These are phyloP conservation scores for Cinclus mexicanus DNA, from an alignment of 2,113 vertebrate species.

Conservation along the genomic window DNA sequence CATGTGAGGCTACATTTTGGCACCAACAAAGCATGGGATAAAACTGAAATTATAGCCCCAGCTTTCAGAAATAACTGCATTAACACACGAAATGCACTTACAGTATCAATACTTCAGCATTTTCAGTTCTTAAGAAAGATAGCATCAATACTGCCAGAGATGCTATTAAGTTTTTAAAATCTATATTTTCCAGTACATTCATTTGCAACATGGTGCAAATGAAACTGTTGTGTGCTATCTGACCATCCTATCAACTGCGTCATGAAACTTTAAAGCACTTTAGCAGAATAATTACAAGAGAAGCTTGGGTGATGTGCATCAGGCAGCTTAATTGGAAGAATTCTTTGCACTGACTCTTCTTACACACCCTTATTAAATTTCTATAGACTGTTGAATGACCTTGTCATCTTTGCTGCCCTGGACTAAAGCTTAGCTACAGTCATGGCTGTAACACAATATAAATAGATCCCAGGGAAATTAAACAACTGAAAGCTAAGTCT, in stretches of 20 bases:
- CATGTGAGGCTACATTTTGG: background rate
- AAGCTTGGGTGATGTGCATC: background rate
- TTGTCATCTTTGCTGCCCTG: conserved; percentile 1
- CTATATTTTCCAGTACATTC: background rate
- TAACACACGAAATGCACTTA: background rate
- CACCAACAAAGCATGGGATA: background rate
- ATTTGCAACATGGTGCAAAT: background rate
- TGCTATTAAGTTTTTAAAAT: background rate
- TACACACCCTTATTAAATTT: background rate
- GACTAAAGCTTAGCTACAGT: background rate
- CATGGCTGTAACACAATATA: background rate
- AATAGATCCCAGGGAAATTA: conserved; percentile 2
- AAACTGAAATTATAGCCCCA: background rate
- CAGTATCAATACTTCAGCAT: background rate
- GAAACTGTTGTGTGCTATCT: background rate
- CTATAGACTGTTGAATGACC: background rate
- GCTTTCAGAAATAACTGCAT: background rate
- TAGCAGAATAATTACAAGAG: background rate
- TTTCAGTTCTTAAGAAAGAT: background rate
- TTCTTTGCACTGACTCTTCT: background rate
- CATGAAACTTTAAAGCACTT: background rate
- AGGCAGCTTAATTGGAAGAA: background rate
- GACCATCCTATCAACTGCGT: background rate
- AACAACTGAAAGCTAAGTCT: conserved; percentile 1
- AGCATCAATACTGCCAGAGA: background rate